Evolutionary conservation across 2,888 invertebrate genomes (phyloP).

Genomic region (Limnephilus marmoratus): DNA sequence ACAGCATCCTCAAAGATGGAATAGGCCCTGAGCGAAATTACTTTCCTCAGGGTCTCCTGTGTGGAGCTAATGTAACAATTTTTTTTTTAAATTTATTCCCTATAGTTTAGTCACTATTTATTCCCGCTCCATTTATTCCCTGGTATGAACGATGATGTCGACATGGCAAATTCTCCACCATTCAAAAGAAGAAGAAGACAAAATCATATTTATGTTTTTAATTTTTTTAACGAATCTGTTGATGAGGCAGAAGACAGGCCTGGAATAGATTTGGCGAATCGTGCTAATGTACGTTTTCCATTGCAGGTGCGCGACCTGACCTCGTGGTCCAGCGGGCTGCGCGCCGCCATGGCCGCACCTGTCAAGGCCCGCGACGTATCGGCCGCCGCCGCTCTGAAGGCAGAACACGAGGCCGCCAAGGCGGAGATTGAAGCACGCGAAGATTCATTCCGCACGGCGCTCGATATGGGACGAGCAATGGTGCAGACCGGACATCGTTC

Average conservation of each 20-base stretch:
- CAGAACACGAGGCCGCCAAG: constrained; percentile 89
- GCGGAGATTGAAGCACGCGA: constrained; percentile 94
- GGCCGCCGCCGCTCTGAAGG: constrained; percentile 87
- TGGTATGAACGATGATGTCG: no score
- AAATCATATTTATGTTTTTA: no score
- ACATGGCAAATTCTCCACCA: no score
- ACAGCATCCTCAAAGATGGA: no score
- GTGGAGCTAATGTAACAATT: no score
- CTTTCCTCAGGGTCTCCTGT: no score
- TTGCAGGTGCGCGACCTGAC: constrained; percentile 88
- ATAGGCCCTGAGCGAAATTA: no score
- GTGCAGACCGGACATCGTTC: constrained; percentile 86
- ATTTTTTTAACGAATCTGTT: no score
- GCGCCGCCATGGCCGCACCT: constrained; percentile 87
- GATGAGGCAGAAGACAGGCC: neutral
- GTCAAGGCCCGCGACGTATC: constrained; percentile 90
- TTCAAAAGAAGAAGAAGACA: no score
- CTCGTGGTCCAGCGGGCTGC: constrained; percentile 90
- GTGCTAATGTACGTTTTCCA: neutral
- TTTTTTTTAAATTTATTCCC: no score
- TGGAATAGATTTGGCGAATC: neutral
- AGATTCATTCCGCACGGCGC: constrained; percentile 85
- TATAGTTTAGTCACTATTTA: no score
- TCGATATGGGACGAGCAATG: constrained; percentile 88
- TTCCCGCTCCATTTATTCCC: no score